Conservation (phyloP, 2,888 invertebrate genomes). For the Eustalomyia histrio region DNA sequence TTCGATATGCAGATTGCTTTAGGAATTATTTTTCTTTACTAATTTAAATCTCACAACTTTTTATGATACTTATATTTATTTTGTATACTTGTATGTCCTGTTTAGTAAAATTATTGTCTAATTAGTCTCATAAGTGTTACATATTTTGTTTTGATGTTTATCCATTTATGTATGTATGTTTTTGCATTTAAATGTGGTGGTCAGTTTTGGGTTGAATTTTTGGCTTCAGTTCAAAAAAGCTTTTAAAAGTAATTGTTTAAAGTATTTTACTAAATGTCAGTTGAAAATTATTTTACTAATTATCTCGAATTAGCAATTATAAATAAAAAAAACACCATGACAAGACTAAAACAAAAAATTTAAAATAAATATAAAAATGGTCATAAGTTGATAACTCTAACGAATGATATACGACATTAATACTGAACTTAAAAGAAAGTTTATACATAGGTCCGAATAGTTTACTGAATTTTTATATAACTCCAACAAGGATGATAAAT, state of each 20-base stretch:
- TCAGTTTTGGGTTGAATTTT: slow-evolving; percentile 61
- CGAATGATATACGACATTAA: too few relatives aligned
- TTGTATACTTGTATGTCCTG: slow-evolving; percentile 30
- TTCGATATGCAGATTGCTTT: background rate
- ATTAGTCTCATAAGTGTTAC: slow-evolving; percentile 63
- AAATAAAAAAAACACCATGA: background rate
- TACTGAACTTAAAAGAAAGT: too few relatives aligned
- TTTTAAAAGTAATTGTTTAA: slow-evolving; percentile 63
- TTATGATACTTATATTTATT: slow-evolving; percentile 7
- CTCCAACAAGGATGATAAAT: too few relatives aligned
- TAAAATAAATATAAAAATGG: too few relatives aligned
- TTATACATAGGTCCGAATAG: too few relatives aligned
- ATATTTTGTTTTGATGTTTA: slow-evolving; percentile 34
- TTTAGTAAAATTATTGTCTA: slow-evolving; percentile 54
- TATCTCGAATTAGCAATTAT: slow-evolving; percentile 55
- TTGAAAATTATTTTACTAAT: slow-evolving; percentile 61
- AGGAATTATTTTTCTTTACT: background rate
- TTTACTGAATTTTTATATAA: too few relatives aligned
- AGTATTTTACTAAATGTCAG: slow-evolving; percentile 54
- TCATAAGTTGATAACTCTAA: too few relatives aligned
- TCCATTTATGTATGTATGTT: too few relatives aligned
- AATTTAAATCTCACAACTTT: slow-evolving; percentile 46
- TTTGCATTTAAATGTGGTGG: slow-evolving; percentile 33
- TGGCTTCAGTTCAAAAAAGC: slow-evolving; percentile 64
- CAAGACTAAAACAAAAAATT: background rate